Conservation (phyloP, 1,140 invertebrate species). For the Drosophila lini region DNA sequence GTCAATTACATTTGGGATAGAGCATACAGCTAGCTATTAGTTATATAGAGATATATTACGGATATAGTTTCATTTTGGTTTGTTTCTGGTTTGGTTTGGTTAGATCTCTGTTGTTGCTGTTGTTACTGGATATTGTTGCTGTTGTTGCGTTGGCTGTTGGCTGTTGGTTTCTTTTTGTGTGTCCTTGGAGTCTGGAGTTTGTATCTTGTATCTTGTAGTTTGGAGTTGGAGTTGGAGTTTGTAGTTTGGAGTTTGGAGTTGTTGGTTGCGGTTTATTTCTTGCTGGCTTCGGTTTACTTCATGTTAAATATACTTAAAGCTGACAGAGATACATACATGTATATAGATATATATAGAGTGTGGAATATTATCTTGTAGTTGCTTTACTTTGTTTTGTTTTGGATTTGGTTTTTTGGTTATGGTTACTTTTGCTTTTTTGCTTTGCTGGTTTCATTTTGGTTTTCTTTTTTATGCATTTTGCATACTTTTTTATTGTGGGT, state of each 20-base stretch:
- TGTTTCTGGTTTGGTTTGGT: slow-evolving; percentile 24
- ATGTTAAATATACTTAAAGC: slow-evolving; percentile 48
- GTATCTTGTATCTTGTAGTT: slow-evolving; percentile 45
- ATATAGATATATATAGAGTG: slow-evolving; percentile 35
- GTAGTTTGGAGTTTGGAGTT: slow-evolving; percentile 34
- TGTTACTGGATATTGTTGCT: slow-evolving; percentile 37
- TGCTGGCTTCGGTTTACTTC: slow-evolving; percentile 44
- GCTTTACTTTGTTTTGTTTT: slow-evolving; percentile 30
- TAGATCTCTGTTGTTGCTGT: slow-evolving; percentile 34
- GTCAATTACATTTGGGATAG: slow-evolving; percentile 38
- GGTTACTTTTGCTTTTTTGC: slow-evolving; percentile 36
- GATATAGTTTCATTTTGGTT: slow-evolving; percentile 32
- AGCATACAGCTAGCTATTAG: slow-evolving; percentile 45
- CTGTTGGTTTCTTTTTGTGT: slow-evolving; percentile 35
- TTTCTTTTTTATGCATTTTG: slow-evolving; percentile 23
- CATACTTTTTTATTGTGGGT: slow-evolving; percentile 20
- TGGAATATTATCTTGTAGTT: slow-evolving; percentile 46
- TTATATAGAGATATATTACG: slow-evolving; percentile 36
- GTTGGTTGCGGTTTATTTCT: slow-evolving; percentile 42
- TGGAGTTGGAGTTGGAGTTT: slow-evolving; percentile 36
- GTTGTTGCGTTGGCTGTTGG: slow-evolving; percentile 42
- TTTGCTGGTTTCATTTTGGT: slow-evolving; percentile 19
- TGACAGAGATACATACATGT: slow-evolving; percentile 53
- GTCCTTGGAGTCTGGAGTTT: slow-evolving; percentile 37
- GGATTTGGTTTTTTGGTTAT: slow-evolving; percentile 17